Base-by-base conservation (phyloP, 2,888 invertebrate genomes). In the Anagyrus pseudococci region DNA sequence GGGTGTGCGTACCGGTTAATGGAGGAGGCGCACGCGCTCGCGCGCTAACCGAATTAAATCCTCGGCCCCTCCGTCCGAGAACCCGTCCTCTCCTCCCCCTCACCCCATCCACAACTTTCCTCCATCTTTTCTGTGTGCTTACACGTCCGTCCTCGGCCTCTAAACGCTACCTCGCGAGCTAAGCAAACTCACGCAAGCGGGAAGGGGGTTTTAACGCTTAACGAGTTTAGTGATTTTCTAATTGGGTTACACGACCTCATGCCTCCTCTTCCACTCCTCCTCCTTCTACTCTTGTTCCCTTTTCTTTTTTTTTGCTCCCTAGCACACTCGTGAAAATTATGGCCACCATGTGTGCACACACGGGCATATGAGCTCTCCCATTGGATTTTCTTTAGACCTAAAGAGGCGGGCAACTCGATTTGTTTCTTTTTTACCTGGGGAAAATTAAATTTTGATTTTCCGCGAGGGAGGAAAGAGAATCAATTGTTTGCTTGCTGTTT, bases 141-240 rank as follows among this genome's bases (percentile, higher is more conserved):
- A 58, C 53, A 37, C 48, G 44, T 54, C 48, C 57, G 40, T 43
- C 46, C 23, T 25, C 23, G n/a, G 17, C 15, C 13, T 64, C 58
- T 56, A 63, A 65, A 67, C 65, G 66, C 69, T 10, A 10, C 29
- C 29, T 4, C 69, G 68, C 57, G 57, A 61, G 70, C 71, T 73
- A 70, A 75, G 72, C 70, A 72, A 74, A 72, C 71, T 73, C 70
- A 67, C 67, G 68, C 57, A 43, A 44, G 6, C 29, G 6, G 6
- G 6, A 4, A 10, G 29, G 66, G 53, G 69, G 70, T 72, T 74
- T 73, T 72, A 73, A 68, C 73, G 72, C 68, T 72, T 71, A 71
- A 69, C 70, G 67, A 67, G 71, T 69, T 74, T 72, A 73, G 71
- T 69, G 71, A 75, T 73, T 73, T 72, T 73, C 69, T 73, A 75